Evolutionary conservation across 1,140 invertebrate species (phyloP), one percentile per base, ranked within the genome.

Genomic region (Danaus plexippus): DNA sequence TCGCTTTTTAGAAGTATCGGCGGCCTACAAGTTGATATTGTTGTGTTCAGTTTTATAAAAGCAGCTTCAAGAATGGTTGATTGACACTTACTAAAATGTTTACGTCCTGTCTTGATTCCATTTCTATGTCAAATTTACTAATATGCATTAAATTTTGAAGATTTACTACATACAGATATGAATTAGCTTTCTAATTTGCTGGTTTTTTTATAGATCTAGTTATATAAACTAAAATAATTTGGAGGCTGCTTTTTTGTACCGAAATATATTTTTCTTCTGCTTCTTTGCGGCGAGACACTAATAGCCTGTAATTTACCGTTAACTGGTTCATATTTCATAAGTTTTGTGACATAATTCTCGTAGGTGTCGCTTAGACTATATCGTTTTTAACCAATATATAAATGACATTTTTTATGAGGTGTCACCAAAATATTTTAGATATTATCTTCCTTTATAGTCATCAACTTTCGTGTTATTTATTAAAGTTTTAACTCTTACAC

Each of bases 321-420:
- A 64, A 67, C 52, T 56, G 61, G 64, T 54, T 47, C 52, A 63
- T 67, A 64, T 67, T 59, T 67, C 61, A 67, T 61, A 67, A 56
- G 61, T 64, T 63, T 48, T 61, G 58, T 61, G 61, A 64, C 55
- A 64, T 59, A 48, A 63, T 61, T 60, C 57, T 51, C 64, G 64
- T 61, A 67, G 64, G 64, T 63, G 64, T 67, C 44, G 47, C 43
- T 46, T 54, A 51, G 56, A 46, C 48, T 47, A 66, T 63, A 45
- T 63, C 52, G 18, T 58, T 52, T 47, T 49, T 59, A 50, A 57
- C 55, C 48, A 59, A 54, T 48, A 42, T 41, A 18, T 43, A 43
- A 32, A 43, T 41, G 13, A 10, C 43, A 32, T 59, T 45, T 45
- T 59, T 59, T 59, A 59, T 50, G 45, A 18, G 47, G 52, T 59